Evolutionary conservation across 2,888 invertebrate genomes (phyloP), one percentile per base, ranked within the genome.

Genomic region (Pyrgus malvae): DNA sequence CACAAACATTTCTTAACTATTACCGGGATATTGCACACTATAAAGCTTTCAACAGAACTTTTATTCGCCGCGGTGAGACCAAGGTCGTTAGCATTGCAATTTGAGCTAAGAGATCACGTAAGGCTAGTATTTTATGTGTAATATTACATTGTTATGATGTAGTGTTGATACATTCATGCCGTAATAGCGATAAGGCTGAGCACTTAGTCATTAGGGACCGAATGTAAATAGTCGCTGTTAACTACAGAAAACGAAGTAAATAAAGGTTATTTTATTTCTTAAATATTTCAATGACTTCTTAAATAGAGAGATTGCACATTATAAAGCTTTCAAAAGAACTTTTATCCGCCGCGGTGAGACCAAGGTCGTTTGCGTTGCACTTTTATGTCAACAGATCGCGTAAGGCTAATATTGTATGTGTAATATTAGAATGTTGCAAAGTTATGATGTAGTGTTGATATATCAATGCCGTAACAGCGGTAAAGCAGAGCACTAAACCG

Each of bases 101-200:
- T 46, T 46, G 12, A 7, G 33, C 21, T 48, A 19, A 38, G 19
- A 48, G 23, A 35, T 14, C n/a, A 25, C 37, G 35, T 48, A 46
- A 35, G 48, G 16, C 33, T 38, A 48, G 29, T 38, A 23, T 48
- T 25, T 19, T 25, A 48, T 38, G 17, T 19, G n/a, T 19, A 17
- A 38, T 40, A 51, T 44, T 42, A 42, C 25, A 42, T 16, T 25
- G 40, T 46, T 33, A 54, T 46, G 40, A 46, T 33, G 19, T 31
- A 37, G 37, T 9, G 38, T 40, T 54, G 54, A 40, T 46, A 40
- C 40, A 46, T 46, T 33, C 46, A 40, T 46, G 54, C 46, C 14
- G 70, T 69, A 74, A 66, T 76, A 77, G 58, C 48, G 49, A 57
- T 71, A 69, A 70, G 46, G 46, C 75, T 72, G 74, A 71, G 74